Base-by-base conservation (phyloP, 2,113 vertebrate genomes). In the Brachyhypopomus occidentalis region DNA sequence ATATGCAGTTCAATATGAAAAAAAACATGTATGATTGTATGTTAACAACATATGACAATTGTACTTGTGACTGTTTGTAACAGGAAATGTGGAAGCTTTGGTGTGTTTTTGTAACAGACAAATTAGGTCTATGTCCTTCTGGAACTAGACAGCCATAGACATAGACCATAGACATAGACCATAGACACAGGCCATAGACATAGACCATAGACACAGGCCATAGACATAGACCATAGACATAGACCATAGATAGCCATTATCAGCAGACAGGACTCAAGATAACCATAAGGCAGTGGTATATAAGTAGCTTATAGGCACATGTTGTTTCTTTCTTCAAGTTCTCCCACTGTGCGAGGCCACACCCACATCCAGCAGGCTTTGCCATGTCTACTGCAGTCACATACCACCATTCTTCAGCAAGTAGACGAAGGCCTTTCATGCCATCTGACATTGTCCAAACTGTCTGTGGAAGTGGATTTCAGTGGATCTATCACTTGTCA, bases 281-380 rank as follows among this genome's bases (percentile, higher is more conserved):
- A 72, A 77, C 23, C 9, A 34, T 60, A 86, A 78, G 79, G 27
- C 52, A 63, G 62, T 62, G 59, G 20, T 80, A 84, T 87, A 71
- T 73, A 41, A 67, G 75, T 22, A 34, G 22, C 23, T 34, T 38
- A 22, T n/a, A 78, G 30, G 52, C 30, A 79, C 3, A 63, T 3
- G 72, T 63, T 88, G 77, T 70, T 79, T 85, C 56, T 80, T 84
- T 62, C 59, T 88, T 80, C 78, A 60, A 5, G 22, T 22, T 23
- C 38, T 52, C 38, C 63, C 45, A 34, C 2, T 66, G 76, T 64
- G 45, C 56, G 59, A 73, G 34, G 72, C 52, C 52, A 83, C 69
- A 73, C 30, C 60, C n/a, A 59, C 75, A 83, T 23, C 59, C 62
- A 62, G 75, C 36, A 59, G 30, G 25, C 14, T 77, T 83, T 77